Percentiles rank a stretch among this genome's conserved stretches.
Evolutionary conservation across 2,888 invertebrate genomes (phyloP).

Genomic region (Luperina testacea): DNA sequence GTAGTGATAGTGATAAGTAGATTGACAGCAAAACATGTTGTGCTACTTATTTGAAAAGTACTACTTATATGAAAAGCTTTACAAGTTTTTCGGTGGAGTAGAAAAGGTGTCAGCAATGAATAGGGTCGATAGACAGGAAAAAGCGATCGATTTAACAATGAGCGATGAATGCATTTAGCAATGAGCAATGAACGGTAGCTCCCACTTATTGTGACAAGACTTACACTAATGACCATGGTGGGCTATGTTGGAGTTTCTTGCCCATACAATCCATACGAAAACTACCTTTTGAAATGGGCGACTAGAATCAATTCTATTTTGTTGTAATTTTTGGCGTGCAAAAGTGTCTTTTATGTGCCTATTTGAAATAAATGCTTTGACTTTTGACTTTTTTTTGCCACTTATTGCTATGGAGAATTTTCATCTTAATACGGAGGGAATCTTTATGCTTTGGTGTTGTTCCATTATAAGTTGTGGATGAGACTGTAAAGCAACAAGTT

Average conservation of each 20-base stretch:
- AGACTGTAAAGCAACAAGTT: neutral
- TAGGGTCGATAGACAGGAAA: slow-evolving; percentile 5
- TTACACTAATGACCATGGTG: neutral
- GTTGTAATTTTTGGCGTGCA: too few species aligned
- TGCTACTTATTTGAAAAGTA: neutral
- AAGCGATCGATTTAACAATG: neutral
- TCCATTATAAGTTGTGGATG: neutral
- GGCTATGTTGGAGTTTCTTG: too few species aligned
- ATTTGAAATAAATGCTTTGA: too few species aligned
- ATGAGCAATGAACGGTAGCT: neutral
- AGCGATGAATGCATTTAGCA: too few species aligned
- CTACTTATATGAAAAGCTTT: neutral
- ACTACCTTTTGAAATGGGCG: too few species aligned
- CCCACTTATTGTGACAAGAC: neutral
- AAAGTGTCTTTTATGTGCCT: too few species aligned
- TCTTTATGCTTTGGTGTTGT: neutral
- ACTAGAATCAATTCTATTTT: too few species aligned
- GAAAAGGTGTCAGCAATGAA: slow-evolving; percentile 7
- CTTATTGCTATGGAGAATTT: neutral
- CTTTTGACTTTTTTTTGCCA: too few species aligned
- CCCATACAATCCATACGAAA: too few species aligned
- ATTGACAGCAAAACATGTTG: neutral
- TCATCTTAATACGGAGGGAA: neutral
- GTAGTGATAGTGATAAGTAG: too few species aligned
- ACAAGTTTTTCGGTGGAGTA: neutral